Percentiles rank a stretch among this genome's conserved stretches.
These are phyloP conservation scores for Fragum whitleyi DNA, from an alignment of 2,888 invertebrate genomes.

Conservation along the genomic window DNA sequence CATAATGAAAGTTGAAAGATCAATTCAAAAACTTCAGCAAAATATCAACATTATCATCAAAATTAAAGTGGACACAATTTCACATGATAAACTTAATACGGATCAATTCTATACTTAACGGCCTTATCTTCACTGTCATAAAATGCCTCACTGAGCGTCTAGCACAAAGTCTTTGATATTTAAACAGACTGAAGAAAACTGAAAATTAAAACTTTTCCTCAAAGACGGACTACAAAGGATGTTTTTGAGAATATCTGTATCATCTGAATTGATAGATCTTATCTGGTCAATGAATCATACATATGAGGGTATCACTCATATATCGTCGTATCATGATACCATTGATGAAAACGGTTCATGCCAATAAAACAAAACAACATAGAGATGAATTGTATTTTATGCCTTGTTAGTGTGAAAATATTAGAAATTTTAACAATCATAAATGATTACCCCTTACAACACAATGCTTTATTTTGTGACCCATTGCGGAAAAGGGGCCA, in stretches of 20 bases:
- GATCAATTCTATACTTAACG: constrained; percentile 15
- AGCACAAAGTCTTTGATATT: constrained; percentile 16
- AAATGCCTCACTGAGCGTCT: background rate
- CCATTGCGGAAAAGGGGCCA: too few species aligned
- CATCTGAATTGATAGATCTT: constrained; percentile 13
- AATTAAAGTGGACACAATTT: constrained; percentile 21
- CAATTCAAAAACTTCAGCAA: too few species aligned
- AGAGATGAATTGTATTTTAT: too few species aligned
- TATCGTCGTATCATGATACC: background rate
- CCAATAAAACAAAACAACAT: too few species aligned
- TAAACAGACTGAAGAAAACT: constrained; percentile 25
- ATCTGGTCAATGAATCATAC: constrained; percentile 26
- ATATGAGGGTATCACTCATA: constrained; percentile 14
- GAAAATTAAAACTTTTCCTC: constrained; percentile 23
- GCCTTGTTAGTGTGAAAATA: too few species aligned
- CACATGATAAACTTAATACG: constrained; percentile 13
- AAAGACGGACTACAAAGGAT: constrained; percentile 16
- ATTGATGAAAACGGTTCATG: background rate
- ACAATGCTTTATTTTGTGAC: too few species aligned
- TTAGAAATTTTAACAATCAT: too few species aligned
- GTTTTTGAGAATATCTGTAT: background rate
- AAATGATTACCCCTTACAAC: too few species aligned
- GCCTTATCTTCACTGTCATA: constrained; percentile 9
- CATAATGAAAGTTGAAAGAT: too few species aligned
- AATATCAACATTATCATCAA: background rate